These are phyloP conservation scores for Macrocentrus cingulum DNA, from an alignment of 1,140 invertebrate species.

Conservation along the genomic window DNA sequence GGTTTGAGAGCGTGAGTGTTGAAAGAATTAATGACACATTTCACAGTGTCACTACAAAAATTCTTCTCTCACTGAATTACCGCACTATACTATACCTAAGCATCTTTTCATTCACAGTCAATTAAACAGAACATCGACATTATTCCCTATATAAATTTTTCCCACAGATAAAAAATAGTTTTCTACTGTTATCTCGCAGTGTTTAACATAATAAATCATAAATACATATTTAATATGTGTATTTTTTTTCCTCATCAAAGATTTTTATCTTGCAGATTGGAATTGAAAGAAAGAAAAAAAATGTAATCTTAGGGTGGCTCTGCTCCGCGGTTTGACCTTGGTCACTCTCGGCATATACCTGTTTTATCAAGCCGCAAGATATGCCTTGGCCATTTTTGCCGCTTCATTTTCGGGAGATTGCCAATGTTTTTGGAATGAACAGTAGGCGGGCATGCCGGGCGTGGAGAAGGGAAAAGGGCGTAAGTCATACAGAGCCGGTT, in stretches of 20 bases:
- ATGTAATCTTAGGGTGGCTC: not conserved
- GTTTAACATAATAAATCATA: no score
- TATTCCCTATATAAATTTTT: not conserved
- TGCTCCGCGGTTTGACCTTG: no score
- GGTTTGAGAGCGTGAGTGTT: not conserved
- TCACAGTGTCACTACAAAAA: slow-evolving; percentile 17
- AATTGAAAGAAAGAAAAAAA: not conserved
- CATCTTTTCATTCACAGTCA: slow-evolving; percentile 10
- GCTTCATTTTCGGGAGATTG: slow-evolving; percentile 8
- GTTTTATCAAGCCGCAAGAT: no score
- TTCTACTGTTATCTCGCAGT: no score
- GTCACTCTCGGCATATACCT: no score
- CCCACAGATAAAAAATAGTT: no score
- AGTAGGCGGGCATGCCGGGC: slow-evolving; percentile 44
- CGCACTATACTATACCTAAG: not conserved
- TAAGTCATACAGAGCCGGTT: slow-evolving; percentile 54
- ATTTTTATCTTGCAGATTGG: slow-evolving; percentile 3
- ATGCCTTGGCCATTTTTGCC: no score
- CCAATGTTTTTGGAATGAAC: slow-evolving; percentile 54
- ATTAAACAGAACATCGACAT: slow-evolving; percentile 7
- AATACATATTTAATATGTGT: no score
- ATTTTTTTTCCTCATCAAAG: no score
- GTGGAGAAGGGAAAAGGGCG: slow-evolving; percentile 57
- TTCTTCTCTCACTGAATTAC: slow-evolving; percentile 20
- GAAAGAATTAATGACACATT: slow-evolving; percentile 13